Percentiles rank a stretch among this genome's conserved stretches.
Evolutionary conservation across 2,113 vertebrate species (phyloP).

Genomic region (Desmodus rotundus): DNA sequence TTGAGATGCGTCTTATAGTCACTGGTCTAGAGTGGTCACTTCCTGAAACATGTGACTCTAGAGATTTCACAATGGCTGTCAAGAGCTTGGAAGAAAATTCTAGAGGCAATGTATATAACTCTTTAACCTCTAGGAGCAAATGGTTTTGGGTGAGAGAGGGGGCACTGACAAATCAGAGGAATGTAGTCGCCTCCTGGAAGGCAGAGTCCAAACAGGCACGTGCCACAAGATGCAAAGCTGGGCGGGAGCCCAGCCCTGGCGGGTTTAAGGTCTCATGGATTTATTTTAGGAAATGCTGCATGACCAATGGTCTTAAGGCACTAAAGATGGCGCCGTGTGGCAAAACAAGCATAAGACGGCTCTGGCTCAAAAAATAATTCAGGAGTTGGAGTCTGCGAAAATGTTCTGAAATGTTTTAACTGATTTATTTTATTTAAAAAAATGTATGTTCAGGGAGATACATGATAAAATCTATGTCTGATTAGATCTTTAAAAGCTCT

Average conservation of each 20-base stretch:
- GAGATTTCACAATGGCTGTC: background rate
- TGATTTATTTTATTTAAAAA: background rate
- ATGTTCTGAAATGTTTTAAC: background rate
- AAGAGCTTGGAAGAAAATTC: background rate
- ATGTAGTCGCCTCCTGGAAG: background rate
- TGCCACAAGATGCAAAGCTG: fast-evolving
- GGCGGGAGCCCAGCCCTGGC: background rate
- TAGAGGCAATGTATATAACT: background rate
- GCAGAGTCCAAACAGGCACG: background rate
- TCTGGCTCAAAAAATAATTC: background rate
- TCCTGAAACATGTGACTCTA: background rate
- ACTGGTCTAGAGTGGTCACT: background rate
- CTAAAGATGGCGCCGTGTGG: background rate
- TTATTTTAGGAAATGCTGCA: background rate
- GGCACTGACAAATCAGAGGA: background rate
- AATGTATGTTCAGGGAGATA: background rate
- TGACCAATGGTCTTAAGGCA: background rate
- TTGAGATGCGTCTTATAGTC: background rate
- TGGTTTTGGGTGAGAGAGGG: background rate
- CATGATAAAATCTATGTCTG: background rate
- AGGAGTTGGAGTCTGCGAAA: background rate
- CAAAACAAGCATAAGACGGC: background rate
- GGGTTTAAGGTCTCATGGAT: background rate
- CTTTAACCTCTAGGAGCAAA: background rate
- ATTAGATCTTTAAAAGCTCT: background rate